Conservation (phyloP, 2,888 invertebrate species). For the Steinernema carpocapsae region DNA sequence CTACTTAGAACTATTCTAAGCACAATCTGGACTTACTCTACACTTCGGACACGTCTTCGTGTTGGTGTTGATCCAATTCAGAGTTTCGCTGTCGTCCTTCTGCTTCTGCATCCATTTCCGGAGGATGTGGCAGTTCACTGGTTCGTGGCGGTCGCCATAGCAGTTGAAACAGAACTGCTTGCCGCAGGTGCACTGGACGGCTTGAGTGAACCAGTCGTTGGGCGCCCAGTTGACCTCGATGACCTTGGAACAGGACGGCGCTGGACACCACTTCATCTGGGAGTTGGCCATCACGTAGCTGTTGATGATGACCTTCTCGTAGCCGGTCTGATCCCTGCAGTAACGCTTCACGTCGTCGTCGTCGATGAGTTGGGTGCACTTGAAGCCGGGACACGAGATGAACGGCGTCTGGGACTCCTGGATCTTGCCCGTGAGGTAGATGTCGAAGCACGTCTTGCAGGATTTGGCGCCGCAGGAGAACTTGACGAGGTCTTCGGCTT, state of each 20-base stretch:
- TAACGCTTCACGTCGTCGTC: background rate
- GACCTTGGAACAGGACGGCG: slow-evolving; percentile 30
- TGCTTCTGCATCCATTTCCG: slow-evolving; percentile 27
- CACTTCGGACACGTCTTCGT: slow-evolving; percentile 37
- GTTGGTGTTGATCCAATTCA: slow-evolving; percentile 32
- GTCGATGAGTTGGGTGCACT: slow-evolving; percentile 3
- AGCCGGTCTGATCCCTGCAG: background rate
- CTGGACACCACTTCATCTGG: slow-evolving; percentile 39
- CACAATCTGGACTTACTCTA: no score
- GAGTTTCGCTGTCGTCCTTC: slow-evolving; percentile 34
- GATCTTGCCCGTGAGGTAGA: no score
- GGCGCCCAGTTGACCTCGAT: slow-evolving; percentile 11
- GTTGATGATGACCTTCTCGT: slow-evolving; percentile 7
- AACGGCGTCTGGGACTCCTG: background rate
- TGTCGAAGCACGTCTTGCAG: slow-evolving; percentile 4
- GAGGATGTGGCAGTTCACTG: slow-evolving; percentile 31
- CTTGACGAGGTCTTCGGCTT: background rate
- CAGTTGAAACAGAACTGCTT: slow-evolving; percentile 39
- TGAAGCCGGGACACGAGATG: slow-evolving; percentile 10
- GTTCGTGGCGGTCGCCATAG: slow-evolving; percentile 35
- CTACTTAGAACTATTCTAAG: no score
- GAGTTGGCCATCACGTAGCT: slow-evolving; percentile 11
- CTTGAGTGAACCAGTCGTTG: background rate
- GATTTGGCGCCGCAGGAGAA: background rate
- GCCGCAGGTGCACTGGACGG: slow-evolving; percentile 32